Base-by-base conservation (phyloP, 2,113 vertebrate genomes). In the Notechis scutatus region DNA sequence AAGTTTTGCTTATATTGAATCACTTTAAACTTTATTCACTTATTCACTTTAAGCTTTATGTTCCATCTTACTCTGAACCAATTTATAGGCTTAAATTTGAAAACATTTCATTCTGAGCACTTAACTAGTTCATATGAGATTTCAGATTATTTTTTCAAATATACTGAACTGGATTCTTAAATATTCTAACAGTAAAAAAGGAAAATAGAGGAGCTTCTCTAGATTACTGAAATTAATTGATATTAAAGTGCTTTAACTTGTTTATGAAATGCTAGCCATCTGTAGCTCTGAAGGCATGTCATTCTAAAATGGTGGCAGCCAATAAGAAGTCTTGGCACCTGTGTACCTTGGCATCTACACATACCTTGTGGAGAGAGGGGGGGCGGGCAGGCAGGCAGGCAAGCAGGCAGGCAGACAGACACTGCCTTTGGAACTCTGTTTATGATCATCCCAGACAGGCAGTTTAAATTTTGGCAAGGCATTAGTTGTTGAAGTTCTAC, bases 361-460 rank as follows among this genome's bases (percentile, higher is more conserved):
- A 64, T 64, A 64, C 1, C 59, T 50, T 50, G 47, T 50, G 47
- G 23, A 10, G 57, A 8, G 55, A 6, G 21, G 2, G 55, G 18
- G 5, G 55, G 0, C 18, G 0, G 18, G 5, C 18, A 5, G 15
- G 4, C 15, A 18, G 18, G 5, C 18, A 5, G 15, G 4, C 15
- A 18, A 0, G 14, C 15, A 5, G 55, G 20, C 20, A 21, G 56
- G 21, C 23, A 24, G 59, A 24, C 21, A 8, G 7, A 61, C 8
- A 3, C 57, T 59, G 57, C 23, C 26, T 12, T 1, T 69, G 11
- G 26, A 14, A 29, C 11, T n/a, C 29, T 64, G 11, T 64, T 64
- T 12, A 64, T 64, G 61, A n/a, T 4, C 21, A 24, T 3, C 23
- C 23, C 23, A 59, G 57, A 59, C 57, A 59, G 23, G 8, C 23